Evolutionary conservation across 2,888 invertebrate species (phyloP).

Genomic region (Spilosoma lubricipeda): DNA sequence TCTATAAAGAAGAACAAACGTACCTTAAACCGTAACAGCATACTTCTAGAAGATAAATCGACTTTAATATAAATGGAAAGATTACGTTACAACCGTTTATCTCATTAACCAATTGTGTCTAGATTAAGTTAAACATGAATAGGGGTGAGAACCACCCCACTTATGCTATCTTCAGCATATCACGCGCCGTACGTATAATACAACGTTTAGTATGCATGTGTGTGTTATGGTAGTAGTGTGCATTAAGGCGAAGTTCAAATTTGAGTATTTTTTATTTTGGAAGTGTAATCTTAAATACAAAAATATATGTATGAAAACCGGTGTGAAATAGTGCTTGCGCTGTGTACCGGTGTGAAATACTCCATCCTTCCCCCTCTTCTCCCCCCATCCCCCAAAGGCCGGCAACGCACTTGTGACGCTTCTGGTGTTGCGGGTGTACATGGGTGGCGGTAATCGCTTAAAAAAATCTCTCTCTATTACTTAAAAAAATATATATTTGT

Average conservation of each 20-base stretch:
- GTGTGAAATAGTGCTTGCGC: no score
- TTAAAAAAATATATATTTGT: no score
- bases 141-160: constrained; percentile 42
- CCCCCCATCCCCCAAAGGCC: no score
- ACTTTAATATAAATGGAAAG: neutral
- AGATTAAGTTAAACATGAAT: constrained; percentile 41
- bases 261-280: neutral
- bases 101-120: constrained; percentile 50
- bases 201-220: constrained; percentile 15
- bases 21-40: neutral
- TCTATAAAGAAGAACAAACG: no score
- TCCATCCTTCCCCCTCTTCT: no score
- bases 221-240: constrained; percentile 21
- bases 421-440: no score
- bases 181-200: constrained; percentile 15
- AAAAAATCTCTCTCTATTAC: no score
- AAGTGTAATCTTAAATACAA: neutral
- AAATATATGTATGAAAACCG: no score
- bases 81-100: constrained; percentile 34
- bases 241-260: constrained; percentile 36
- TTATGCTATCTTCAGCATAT: constrained; percentile 24
- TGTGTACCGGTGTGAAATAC: no score
- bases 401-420: no score
- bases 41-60: neutral
- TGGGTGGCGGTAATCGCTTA: no score